Conservation (phyloP, 2,888 invertebrate genomes). For the Catocala sponsa region DNA sequence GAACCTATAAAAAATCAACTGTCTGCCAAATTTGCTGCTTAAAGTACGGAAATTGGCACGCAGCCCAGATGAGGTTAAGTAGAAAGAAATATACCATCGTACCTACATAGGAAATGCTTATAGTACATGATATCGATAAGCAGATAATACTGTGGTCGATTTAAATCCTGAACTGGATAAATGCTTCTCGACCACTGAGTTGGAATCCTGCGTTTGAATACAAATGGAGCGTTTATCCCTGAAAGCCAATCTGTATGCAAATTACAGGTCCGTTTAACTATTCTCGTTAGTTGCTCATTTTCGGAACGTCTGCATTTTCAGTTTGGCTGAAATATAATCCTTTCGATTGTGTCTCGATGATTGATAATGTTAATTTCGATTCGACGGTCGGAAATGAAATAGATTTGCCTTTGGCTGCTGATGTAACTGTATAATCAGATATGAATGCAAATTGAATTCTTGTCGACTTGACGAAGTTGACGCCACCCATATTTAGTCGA, state of each 20-base stretch:
- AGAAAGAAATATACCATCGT: conserved; percentile 33
- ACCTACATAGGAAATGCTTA: conserved; percentile 21
- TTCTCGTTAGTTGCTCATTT: conserved; percentile 88
- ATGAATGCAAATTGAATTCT: conserved; percentile 8
- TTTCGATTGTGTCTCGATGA: conserved; percentile 50
- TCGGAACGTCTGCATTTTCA: conserved; percentile 81
- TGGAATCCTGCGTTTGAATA: conserved; percentile 83
- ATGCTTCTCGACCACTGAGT: conserved; percentile 81
- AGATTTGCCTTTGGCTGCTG: neutral
- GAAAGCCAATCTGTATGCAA: conserved; percentile 88
- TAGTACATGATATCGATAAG: conserved; percentile 63
- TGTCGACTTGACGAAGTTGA: conserved; percentile 2
- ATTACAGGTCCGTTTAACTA: conserved; percentile 86
- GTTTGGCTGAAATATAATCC: conserved; percentile 64
- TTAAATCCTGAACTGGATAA: conserved; percentile 84
- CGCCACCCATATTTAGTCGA: neutral
- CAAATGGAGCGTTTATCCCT: conserved; percentile 87
- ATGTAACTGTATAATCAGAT: conserved; percentile 3
- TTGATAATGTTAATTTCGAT: conserved; percentile 28
- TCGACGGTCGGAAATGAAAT: neutral
- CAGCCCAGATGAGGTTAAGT: conserved; percentile 28
- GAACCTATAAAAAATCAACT: conserved; percentile 24
- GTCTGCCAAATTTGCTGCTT: conserved; percentile 36
- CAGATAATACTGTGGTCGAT: conserved; percentile 70
- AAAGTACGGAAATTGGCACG: conserved; percentile 35